These are phyloP conservation scores for Clivina fossor DNA, from an alignment of 2,888 invertebrate genomes.

Conservation along the genomic window DNA sequence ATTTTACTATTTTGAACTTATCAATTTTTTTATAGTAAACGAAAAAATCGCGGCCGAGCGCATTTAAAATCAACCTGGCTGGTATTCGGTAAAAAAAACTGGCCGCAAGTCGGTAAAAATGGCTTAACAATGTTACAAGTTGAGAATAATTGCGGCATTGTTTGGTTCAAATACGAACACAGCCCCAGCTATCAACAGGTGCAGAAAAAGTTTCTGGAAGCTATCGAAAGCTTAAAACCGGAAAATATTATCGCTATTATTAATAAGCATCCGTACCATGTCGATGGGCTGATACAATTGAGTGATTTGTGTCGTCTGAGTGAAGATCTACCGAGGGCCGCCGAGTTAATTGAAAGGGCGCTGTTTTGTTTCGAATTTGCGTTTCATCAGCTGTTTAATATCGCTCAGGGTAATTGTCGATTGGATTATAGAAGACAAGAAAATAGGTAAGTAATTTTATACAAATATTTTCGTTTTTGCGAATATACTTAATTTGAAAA, in stretches of 20 bases:
- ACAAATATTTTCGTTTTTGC: not conserved
- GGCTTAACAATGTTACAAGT: slow-evolving; percentile 72
- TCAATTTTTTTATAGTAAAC: slow-evolving; percentile 55
- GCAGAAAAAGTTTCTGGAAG: slow-evolving; percentile 73
- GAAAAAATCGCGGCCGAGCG: slow-evolving; percentile 60
- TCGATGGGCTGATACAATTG: slow-evolving; percentile 77
- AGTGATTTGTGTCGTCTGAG: slow-evolving; percentile 78
- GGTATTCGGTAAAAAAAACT: slow-evolving; percentile 69
- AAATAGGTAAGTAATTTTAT: slow-evolving; percentile 61
- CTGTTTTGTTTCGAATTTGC: slow-evolving; percentile 75
- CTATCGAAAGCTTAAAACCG: slow-evolving; percentile 77
- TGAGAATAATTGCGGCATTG: slow-evolving; percentile 56
- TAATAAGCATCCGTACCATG: slow-evolving; percentile 75
- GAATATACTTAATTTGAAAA: not conserved
- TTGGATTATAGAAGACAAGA: slow-evolving; percentile 79
- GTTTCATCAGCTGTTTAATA: slow-evolving; percentile 78
- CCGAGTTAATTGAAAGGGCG: slow-evolving; percentile 77
- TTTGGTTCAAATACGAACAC: slow-evolving; percentile 75
- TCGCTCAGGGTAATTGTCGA: slow-evolving; percentile 71
- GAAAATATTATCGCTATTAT: slow-evolving; percentile 76
- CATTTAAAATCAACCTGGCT: slow-evolving; percentile 67
- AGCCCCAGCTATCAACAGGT: slow-evolving; percentile 71
- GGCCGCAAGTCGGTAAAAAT: slow-evolving; percentile 70
- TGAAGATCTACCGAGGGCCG: slow-evolving; percentile 77
- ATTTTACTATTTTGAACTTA: not conserved